These are phyloP conservation scores for Prunella himalayana DNA, from an alignment of 2,113 vertebrate genomes.

Conservation along the genomic window DNA sequence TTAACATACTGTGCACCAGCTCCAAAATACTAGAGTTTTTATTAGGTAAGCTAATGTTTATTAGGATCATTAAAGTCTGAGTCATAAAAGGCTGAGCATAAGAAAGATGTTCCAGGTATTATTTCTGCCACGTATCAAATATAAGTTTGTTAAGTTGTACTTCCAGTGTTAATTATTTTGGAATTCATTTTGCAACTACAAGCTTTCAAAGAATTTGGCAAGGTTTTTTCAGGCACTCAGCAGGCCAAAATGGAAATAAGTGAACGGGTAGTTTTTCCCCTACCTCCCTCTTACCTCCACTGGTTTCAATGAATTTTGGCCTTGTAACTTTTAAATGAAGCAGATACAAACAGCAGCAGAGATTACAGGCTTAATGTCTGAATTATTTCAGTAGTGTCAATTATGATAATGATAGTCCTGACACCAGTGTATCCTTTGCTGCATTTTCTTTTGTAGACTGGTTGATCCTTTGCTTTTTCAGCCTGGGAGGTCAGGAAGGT, in stretches of 20 bases:
- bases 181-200: neutral
- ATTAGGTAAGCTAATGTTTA: constrained; percentile 80
- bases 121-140: constrained; percentile 22
- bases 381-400: neutral
- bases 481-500: constrained; percentile 17
- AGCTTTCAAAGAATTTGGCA: neutral
- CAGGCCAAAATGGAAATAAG: neutral
- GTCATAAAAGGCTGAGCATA: constrained; percentile 56
- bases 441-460: neutral
- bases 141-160: neutral
- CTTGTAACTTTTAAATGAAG: constrained; percentile 12
- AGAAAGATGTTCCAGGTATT: constrained; percentile 40
- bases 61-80: constrained; percentile 70
- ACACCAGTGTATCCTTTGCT: neutral
- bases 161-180: constrained; percentile 15
- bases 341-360: neutral
- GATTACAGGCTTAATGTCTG: constrained; percentile 35
- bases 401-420: constrained; percentile 16
- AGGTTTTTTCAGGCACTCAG: neutral
- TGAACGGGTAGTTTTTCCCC: neutral
- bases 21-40: constrained; percentile 71
- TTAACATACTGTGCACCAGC: constrained; percentile 54
- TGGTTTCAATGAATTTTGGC: neutral
- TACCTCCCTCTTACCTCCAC: neutral
- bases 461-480: constrained; percentile 2